phyloP scores from a whole-genome alignment of 2,113 vertebrate species.

The Etheostoma spectabile region DNA sequence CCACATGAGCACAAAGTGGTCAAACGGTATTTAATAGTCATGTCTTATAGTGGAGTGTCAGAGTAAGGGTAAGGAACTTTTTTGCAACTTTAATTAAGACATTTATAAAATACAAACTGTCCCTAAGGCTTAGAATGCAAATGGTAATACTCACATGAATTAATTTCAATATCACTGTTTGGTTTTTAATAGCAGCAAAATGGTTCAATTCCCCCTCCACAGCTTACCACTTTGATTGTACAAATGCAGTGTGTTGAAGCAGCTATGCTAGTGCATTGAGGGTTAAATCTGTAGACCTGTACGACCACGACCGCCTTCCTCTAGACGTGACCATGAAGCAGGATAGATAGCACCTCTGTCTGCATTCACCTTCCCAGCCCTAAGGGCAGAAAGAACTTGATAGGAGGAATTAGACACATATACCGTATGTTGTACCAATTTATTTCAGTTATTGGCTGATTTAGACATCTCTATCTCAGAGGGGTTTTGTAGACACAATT shows the following conservation, averaged over 20 bases:
- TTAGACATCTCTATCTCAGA: constrained; percentile 43
- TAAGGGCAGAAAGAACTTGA: constrained; percentile 21
- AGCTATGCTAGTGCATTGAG: constrained; percentile 73
- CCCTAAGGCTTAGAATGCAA: constrained; percentile 60
- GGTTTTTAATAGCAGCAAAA: constrained; percentile 89
- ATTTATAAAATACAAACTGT: not conserved
- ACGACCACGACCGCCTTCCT: constrained; percentile 88
- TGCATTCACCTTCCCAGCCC: constrained; percentile 80
- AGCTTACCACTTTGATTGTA: constrained; percentile 72
- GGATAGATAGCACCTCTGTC: constrained; percentile 55
- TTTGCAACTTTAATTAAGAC: not conserved
- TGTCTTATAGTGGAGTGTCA: constrained; percentile 48
- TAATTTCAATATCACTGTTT: constrained; percentile 76
- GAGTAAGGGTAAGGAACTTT: constrained; percentile 37
- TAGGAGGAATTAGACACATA: constrained; percentile 49
- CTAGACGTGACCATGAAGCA: constrained; percentile 61
- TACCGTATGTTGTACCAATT: constrained; percentile 13
- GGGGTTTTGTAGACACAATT: constrained; percentile 48
- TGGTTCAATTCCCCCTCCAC: constrained; percentile 83
- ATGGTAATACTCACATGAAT: constrained; percentile 79
- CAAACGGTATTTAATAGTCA: constrained; percentile 51
- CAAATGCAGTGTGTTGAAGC: constrained; percentile 65
- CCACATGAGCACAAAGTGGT: constrained; percentile 46
- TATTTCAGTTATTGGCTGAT: constrained; percentile 15
- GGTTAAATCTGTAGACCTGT: constrained; percentile 85